Percentiles rank a stretch among this genome's conserved stretches.
Evolutionary conservation across 2,888 invertebrate species (phyloP).

Genomic region (Autographa gamma): DNA sequence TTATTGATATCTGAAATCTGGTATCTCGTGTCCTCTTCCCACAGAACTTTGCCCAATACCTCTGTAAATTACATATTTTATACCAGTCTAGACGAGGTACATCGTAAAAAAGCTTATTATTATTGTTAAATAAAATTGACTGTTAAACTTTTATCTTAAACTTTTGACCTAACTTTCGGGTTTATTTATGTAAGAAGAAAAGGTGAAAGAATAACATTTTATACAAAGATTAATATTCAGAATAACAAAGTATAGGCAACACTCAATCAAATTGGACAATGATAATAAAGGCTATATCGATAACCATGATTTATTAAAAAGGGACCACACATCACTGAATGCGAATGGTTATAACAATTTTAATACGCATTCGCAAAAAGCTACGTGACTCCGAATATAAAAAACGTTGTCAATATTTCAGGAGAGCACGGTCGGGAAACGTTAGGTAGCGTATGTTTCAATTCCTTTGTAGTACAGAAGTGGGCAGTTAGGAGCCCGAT

Average conservation of each 20-base stretch:
- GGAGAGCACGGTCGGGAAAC: constrained; percentile 28
- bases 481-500: constrained; percentile 33
- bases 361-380: constrained; percentile 24
- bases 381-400: constrained; percentile 12
- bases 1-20: constrained; percentile 56
- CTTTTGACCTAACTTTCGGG: not conserved
- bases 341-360: not conserved
- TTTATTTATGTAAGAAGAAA: not conserved
- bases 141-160: constrained; percentile 6
- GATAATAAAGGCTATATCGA: not conserved
- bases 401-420: constrained; percentile 48
- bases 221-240: not conserved
- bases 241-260: not conserved
- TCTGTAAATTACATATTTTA: constrained; percentile 56
- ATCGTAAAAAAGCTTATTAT: constrained; percentile 44
- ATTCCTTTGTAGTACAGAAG: constrained; percentile 51
- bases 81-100: constrained; percentile 44
- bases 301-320: constrained; percentile 7
- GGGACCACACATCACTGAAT: not conserved
- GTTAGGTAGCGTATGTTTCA: constrained; percentile 40
- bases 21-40: constrained; percentile 35
- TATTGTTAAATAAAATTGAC: constrained; percentile 39
- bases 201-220: not conserved
- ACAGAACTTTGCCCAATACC: constrained; percentile 53
- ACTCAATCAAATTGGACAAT: not conserved